A percentile compares a stretch with the other conserved stretches of the same genome.
Evolutionary conservation across 2,888 invertebrate species (phyloP).

Genomic region (Metacarcinus magister): DNA sequence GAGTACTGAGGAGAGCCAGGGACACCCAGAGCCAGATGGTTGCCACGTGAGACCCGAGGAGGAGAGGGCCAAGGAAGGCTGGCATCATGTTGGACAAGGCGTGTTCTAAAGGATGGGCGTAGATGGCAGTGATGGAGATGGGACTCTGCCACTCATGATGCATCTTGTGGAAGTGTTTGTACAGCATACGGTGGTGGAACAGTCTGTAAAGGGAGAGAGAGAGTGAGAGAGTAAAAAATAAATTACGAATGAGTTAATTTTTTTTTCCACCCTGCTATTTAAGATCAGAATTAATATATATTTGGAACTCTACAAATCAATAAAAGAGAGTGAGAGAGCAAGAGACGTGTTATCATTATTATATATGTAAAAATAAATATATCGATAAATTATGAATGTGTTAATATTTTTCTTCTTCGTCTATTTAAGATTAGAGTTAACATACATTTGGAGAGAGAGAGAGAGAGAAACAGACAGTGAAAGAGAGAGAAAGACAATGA

Average conservation of each 20-base stretch:
- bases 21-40: conserved; percentile 92
- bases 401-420: no score
- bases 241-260: no score
- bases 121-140: conserved; percentile 92
- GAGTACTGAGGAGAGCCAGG: conserved; percentile 90
- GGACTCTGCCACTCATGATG: conserved; percentile 96
- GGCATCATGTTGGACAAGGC: conserved; percentile 91
- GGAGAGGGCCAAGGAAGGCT: conserved; percentile 87
- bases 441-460: no score
- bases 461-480: background rate
- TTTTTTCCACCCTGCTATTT: no score
- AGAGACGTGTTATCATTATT: no score
- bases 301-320: no score
- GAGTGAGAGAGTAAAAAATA: background rate
- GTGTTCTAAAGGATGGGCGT: conserved; percentile 91
- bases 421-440: no score
- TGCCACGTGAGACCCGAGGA: conserved; percentile 91
- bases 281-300: no score
- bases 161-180: conserved; percentile 92
- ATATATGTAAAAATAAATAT: no score
- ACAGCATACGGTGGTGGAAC: conserved; percentile 90
- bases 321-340: no score
- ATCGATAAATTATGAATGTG: no score
- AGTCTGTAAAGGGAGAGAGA: conserved; percentile 86
- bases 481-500: conserved; percentile 36